Evolutionary conservation across 2,113 vertebrate species (phyloP).

Genomic region (Clarias gariepinus): DNA sequence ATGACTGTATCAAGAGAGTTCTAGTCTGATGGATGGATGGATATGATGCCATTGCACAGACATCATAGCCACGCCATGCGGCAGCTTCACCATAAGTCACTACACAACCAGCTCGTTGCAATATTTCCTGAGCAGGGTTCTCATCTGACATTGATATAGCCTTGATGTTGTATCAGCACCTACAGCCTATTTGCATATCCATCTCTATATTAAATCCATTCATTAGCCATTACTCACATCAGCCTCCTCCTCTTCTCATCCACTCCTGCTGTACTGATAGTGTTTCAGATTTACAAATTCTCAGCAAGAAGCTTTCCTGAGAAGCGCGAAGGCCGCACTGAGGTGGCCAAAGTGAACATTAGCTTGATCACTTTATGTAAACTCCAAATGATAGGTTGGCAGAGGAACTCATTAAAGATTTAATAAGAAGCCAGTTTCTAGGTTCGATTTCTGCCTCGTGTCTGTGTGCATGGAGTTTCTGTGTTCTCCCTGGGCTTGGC

Average conservation of each 20-base stretch:
- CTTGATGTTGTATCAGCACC: neutral
- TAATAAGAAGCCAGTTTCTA: neutral
- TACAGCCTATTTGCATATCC: neutral
- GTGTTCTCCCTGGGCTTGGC: too few species aligned
- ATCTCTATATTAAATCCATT: neutral
- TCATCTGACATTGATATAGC: neutral
- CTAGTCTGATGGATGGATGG: neutral
- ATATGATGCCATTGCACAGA: neutral
- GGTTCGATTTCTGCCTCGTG: too few species aligned
- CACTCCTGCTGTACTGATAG: neutral
- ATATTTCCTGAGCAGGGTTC: neutral
- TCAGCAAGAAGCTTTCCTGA: neutral
- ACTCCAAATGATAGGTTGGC: too few species aligned
- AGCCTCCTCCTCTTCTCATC: neutral
- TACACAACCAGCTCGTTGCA: neutral
- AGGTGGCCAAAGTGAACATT: neutral
- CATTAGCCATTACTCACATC: neutral
- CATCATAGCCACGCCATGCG: neutral
- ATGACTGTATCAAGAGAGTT: slow-evolving; percentile 28
- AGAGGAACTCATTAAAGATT: neutral
- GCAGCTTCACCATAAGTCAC: neutral
- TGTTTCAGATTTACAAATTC: neutral
- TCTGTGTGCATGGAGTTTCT: too few species aligned
- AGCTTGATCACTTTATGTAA: neutral
- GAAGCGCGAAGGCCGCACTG: neutral